Percentiles rank a stretch among this genome's conserved stretches.
These are phyloP conservation scores for Drosophila ogumai DNA, from an alignment of 1,140 invertebrate species.

Conservation along the genomic window DNA sequence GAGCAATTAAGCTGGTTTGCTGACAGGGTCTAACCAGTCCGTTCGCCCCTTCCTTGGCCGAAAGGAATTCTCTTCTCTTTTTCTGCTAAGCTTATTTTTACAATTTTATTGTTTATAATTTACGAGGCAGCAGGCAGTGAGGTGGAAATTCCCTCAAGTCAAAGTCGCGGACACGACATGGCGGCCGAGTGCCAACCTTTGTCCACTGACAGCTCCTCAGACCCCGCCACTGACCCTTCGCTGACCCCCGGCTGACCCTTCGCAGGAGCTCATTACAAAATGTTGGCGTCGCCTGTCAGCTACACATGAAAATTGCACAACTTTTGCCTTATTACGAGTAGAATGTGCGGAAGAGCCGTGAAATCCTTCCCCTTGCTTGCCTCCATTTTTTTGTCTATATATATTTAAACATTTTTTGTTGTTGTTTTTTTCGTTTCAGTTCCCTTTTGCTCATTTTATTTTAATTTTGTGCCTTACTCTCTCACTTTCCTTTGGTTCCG, in stretches of 20 bases:
- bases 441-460: conserved; percentile 55
- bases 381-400: conserved; percentile 6
- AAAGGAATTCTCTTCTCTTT: conserved; percentile 11
- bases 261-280: conserved; percentile 71
- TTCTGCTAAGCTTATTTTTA: conserved; percentile 47
- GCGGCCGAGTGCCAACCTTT: conserved; percentile 58
- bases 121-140: conserved; percentile 31
- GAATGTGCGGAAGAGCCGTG: conserved; percentile 43
- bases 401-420: conserved; percentile 11
- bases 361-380: conserved; percentile 35
- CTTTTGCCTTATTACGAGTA: conserved; percentile 77
- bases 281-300: conserved; percentile 71
- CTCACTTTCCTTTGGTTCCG: conserved; percentile 32
- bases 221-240: conserved; percentile 7
- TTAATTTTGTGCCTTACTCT: conserved; percentile 65
- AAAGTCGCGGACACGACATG: conserved; percentile 53
- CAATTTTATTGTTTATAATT: conserved; percentile 73
- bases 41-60: background rate
- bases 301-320: conserved; percentile 84
- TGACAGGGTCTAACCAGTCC: conserved; percentile 40
- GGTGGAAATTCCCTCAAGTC: conserved; percentile 41
- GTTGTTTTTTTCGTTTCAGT: conserved; percentile 11
- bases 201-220: conserved; percentile 43
- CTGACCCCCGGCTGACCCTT: conserved; percentile 21
- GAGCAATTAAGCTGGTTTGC: conserved; percentile 61